phyloP scores from a whole-genome alignment of 2,113 vertebrate genomes.

The Hystrix brachyura region DNA sequence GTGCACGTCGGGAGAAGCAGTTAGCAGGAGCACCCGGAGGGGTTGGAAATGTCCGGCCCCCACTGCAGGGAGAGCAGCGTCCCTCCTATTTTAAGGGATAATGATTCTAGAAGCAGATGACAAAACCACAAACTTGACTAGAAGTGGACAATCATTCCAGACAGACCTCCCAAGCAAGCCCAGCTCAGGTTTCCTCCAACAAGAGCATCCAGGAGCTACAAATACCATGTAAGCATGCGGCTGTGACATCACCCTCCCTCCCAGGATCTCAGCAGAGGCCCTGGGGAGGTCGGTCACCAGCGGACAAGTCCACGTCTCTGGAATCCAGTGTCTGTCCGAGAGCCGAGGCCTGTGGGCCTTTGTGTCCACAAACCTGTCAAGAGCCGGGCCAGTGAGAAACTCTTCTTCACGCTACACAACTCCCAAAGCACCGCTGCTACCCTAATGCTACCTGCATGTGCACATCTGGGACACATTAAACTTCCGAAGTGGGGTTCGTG shows the following conservation, averaged over 20 bases:
- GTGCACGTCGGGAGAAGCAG: background rate
- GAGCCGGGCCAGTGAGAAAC: background rate
- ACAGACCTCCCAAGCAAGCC: conserved; percentile 52
- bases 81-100: background rate
- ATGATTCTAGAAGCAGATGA: background rate
- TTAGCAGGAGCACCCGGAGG: background rate
- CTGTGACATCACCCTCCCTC: background rate
- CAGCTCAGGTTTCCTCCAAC: conserved; percentile 4
- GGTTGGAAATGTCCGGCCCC: rapidly evolving
- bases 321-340: background rate
- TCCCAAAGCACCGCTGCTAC: background rate
- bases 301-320: background rate
- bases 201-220: conserved; percentile 59
- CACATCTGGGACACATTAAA: rapidly evolving
- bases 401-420: rapidly evolving
- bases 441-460: rapidly evolving
- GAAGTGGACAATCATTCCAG: conserved; percentile 25
- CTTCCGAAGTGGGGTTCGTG: background rate
- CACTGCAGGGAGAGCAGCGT: too few species aligned
- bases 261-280: background rate
- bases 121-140: background rate
- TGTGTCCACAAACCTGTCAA: rapidly evolving
- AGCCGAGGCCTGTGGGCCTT: rapidly evolving
- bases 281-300: background rate
- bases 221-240: background rate